Base-by-base conservation (phyloP, 2,797 vertebrate species). In the Muraenolepis orangiensis region DNA sequence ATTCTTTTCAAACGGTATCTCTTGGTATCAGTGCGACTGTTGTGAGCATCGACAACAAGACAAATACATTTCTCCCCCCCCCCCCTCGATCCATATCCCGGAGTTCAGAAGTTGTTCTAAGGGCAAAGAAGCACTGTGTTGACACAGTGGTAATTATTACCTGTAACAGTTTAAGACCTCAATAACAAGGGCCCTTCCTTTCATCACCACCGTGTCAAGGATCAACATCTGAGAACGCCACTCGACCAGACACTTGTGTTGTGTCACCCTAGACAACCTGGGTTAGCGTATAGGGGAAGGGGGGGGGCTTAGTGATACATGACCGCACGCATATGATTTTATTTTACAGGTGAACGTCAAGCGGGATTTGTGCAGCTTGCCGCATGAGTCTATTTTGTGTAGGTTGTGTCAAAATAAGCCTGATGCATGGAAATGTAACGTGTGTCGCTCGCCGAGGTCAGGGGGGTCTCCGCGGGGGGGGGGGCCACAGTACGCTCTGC, bases 91-190 rank as follows among this genome's bases (percentile, higher is more conserved):
- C 57, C 20, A 64, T n/a, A 64, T 26, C 23, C 4, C 1, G 23
- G 57, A 64, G 23, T n/a, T 64, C 20, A 26, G n/a, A 57, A 57
- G 10, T 64, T 26, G 1, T 64, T 64, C 18, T 51, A 38, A 69
- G 70, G 57, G 69, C 61, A 61, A 57, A 42, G 23, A 71, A 34
- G 72, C 36, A n/a, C 64, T 77, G 70, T 66, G 73, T 69, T 66
- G 78, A 77, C 81, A 72, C 32, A 30, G 40, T 80, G 87, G 72
- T 91, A 90, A 91, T 88, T 82, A 90, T 91, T 91, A 89, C 84
- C 87, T 84, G 66, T 74, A 6, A 12, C 80, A 71, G 81, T 81
- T 80, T 78, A 68, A 84, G 51, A 75, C 76, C 78, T 84, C 81
- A 83, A 87, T 76, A 90, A 89, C 82, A 87, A 84, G 78, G 72